Evolutionary conservation across 2,888 invertebrate genomes (phyloP).

Genomic region (Platerodrilus igneus): DNA sequence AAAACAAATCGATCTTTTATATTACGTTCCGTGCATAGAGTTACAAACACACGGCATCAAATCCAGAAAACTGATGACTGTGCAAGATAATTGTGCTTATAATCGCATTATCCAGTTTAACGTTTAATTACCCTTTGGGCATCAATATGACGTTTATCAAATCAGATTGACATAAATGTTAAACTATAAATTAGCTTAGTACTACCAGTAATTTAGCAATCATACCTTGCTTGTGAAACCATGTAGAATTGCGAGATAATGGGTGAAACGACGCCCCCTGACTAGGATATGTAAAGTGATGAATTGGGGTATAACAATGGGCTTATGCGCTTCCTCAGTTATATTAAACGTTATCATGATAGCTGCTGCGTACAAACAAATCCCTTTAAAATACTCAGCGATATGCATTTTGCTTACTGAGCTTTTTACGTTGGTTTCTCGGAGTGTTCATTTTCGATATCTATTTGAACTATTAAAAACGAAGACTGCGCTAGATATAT

Average conservation of each 20-base stretch:
- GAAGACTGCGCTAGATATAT: no score
- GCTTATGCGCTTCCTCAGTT: slow-evolving; percentile 24
- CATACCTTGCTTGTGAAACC: slow-evolving; percentile 50
- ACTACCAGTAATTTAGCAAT: slow-evolving; percentile 18
- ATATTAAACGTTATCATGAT: slow-evolving; percentile 3
- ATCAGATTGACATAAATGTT: slow-evolving; percentile 15
- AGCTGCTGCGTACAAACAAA: not conserved
- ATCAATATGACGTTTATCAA: slow-evolving; percentile 22
- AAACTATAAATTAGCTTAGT: slow-evolving; percentile 15
- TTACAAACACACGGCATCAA: no score
- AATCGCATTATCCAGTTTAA: slow-evolving; percentile 21
- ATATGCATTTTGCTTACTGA: not conserved
- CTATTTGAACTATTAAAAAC: not conserved
- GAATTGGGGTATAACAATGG: slow-evolving; percentile 51
- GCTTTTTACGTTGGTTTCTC: no score
- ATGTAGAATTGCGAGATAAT: slow-evolving; percentile 49
- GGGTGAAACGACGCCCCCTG: slow-evolving; percentile 45
- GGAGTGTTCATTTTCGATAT: no score
- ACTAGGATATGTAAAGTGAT: slow-evolving; percentile 44
- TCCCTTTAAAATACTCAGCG: not conserved
- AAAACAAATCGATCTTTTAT: no score
- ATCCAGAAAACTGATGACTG: no score
- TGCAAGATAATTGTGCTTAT: slow-evolving; percentile 20
- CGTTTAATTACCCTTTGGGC: slow-evolving; percentile 21
- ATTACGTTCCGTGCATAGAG: no score